These are phyloP conservation scores for Patella ulyssiponensis DNA, from an alignment of 2,888 invertebrate genomes.

Conservation along the genomic window DNA sequence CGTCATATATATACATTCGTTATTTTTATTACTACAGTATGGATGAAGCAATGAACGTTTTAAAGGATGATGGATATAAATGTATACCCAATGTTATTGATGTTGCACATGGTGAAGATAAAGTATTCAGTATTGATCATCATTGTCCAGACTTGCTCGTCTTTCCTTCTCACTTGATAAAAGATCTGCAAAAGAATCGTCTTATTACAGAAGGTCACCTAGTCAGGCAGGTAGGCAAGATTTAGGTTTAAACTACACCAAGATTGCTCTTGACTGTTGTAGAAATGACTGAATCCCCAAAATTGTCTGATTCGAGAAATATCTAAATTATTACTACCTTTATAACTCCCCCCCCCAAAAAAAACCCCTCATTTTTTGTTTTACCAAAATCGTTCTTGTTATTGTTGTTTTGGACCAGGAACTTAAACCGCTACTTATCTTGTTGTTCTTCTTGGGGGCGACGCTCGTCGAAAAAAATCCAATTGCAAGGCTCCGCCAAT, in stretches of 20 bases:
- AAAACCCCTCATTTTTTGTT: too few relatives aligned
- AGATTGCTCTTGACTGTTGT: not conserved
- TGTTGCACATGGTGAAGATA: constrained; percentile 42
- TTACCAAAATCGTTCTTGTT: too few relatives aligned
- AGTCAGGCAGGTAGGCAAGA: constrained; percentile 67
- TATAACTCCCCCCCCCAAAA: too few relatives aligned
- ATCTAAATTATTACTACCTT: not conserved
- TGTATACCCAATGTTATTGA: constrained; percentile 33
- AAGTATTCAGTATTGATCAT: constrained; percentile 56
- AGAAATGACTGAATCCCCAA: too few relatives aligned
- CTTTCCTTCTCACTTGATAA: constrained; percentile 59
- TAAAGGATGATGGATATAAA: constrained; percentile 56
- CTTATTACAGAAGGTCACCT: constrained; percentile 58
- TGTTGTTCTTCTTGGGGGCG: too few relatives aligned
- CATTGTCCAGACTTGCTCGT: constrained; percentile 66
- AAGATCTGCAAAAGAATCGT: constrained; percentile 50
- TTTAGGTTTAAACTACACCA: too few relatives aligned
- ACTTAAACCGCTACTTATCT: too few relatives aligned
- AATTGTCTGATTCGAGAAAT: too few relatives aligned
- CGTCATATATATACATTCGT: too few relatives aligned
- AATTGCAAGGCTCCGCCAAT: too few relatives aligned
- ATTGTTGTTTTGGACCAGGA: too few relatives aligned
- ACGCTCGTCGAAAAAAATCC: too few relatives aligned
- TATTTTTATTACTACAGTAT: constrained; percentile 45
- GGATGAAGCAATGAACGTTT: constrained; percentile 47